phyloP scores from a whole-genome alignment of 2,797 vertebrate species.

The Miichthys miiuy region DNA sequence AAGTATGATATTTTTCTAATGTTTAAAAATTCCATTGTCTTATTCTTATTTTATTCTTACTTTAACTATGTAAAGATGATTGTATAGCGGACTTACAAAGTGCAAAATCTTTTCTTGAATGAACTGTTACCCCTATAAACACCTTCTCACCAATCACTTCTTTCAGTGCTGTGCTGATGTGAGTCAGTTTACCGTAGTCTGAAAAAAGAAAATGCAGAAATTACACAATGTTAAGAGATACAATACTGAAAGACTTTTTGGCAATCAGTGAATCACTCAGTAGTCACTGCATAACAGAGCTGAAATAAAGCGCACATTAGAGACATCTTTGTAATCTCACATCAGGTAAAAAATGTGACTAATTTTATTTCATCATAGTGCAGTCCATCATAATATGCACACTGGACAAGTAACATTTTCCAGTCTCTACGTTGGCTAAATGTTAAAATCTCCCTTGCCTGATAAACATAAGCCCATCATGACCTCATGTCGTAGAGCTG shows the following conservation, averaged over 20 bases:
- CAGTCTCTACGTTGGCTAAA: slow-evolving; percentile 17
- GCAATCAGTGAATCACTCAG: slow-evolving; percentile 1
- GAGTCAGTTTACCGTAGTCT: neutral
- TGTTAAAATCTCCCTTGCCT: slow-evolving; percentile 1
- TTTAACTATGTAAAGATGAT: neutral
- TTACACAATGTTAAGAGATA: slow-evolving; percentile 5
- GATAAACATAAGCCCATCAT: slow-evolving; percentile 25
- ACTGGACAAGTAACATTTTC: slow-evolving; percentile 29
- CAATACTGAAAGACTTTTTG: neutral
- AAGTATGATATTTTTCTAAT: neutral
- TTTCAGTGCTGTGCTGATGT: neutral
- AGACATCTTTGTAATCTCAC: neutral
- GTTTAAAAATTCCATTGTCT: neutral
- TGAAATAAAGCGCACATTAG: neutral
- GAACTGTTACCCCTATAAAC: neutral
- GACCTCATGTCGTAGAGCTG: slow-evolving; percentile 32
- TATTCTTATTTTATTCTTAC: neutral
- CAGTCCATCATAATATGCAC: slow-evolving; percentile 6
- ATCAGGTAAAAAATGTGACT: slow-evolving; percentile 3
- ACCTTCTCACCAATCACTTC: neutral
- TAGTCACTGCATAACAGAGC: slow-evolving; percentile 10
- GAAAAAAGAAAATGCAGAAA: neutral
- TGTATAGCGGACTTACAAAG: neutral
- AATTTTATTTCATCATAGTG: slow-evolving; percentile 21
- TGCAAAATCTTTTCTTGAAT: neutral